phyloP scores from a whole-genome alignment of 2,113 vertebrate species.

The Pomatorhinus ruficollis region DNA sequence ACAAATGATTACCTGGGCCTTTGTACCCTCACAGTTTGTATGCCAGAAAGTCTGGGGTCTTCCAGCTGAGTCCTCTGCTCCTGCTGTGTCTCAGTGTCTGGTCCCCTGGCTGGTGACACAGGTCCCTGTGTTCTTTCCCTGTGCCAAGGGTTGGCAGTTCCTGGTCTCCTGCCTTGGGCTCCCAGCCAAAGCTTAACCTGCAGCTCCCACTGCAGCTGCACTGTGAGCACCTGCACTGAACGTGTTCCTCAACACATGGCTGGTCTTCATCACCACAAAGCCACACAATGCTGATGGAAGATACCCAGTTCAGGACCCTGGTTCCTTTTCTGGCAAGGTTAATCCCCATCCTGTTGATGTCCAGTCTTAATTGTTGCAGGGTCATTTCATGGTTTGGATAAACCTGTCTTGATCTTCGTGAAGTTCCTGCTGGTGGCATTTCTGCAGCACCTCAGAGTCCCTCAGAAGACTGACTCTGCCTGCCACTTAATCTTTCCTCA shows the following conservation, averaged over 20 bases:
- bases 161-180: fast-evolving
- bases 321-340: not conserved
- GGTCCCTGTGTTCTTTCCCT: not conserved
- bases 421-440: not conserved
- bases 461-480: not conserved
- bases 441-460: not conserved
- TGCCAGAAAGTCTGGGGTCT: not conserved
- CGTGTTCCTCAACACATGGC: not conserved
- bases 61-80: not conserved
- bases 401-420: not conserved
- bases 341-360: not conserved
- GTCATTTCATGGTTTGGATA: not conserved
- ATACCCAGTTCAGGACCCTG: not conserved
- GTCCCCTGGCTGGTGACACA: not conserved
- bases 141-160: not conserved
- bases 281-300: not conserved
- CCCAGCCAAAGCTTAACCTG: not conserved
- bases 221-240: not conserved
- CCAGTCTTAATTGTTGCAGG: not conserved
- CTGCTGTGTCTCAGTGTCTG: not conserved
- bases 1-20: not conserved
- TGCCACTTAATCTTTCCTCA: not conserved
- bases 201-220: not conserved
- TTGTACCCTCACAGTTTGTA: not conserved
- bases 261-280: not conserved